phyloP scores from a whole-genome alignment of 1,140 invertebrate genomes.

The Bombus impatiens region DNA sequence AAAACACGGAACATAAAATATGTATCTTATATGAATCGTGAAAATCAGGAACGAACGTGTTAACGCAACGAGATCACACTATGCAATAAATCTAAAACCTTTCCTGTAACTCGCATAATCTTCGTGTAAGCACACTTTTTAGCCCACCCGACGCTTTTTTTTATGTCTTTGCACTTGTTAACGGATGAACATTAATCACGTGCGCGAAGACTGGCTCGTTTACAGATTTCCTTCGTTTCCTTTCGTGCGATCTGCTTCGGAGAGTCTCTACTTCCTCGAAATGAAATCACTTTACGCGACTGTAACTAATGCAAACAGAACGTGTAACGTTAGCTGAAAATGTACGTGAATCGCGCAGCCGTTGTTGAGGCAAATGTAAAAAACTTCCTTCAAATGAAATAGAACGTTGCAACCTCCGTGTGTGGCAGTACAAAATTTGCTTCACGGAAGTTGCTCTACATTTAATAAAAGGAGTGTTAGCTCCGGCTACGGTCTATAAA shows the following conservation, averaged over 20 bases:
- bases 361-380: not conserved
- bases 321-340: not conserved
- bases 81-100: not conserved
- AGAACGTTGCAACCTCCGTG: slow-evolving; percentile 5
- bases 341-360: not conserved
- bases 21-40: not conserved
- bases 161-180: not conserved
- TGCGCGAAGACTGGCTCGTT: not conserved
- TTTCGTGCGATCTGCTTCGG: not conserved
- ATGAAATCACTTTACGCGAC: not conserved
- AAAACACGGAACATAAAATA: not conserved
- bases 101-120: not conserved
- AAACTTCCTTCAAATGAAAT: not conserved
- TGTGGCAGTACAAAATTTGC: slow-evolving; percentile 4
- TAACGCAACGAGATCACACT: not conserved
- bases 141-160: too few relatives aligned
- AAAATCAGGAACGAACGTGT: not conserved
- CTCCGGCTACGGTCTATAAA: not conserved
- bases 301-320: not conserved
- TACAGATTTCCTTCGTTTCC: not conserved
- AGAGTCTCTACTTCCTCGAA: too few relatives aligned
- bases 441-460: slow-evolving; percentile 18
- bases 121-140: not conserved
- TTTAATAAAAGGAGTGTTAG: slow-evolving; percentile 43
- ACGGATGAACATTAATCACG: not conserved